These are phyloP conservation scores for Drosophila cognata DNA, from an alignment of 2,888 invertebrate species.

Conservation along the genomic window DNA sequence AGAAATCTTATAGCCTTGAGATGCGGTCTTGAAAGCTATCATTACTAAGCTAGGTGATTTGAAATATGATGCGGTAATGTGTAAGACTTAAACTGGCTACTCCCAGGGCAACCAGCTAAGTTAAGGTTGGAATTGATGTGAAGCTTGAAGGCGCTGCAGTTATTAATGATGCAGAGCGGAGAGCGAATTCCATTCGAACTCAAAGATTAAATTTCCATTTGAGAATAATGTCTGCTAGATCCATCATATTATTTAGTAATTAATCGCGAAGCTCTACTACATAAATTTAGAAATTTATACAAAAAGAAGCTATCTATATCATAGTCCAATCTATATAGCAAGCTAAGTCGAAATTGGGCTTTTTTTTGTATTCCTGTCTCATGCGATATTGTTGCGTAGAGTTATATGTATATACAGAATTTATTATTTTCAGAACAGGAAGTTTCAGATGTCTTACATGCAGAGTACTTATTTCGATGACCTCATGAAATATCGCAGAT, in stretches of 20 bases:
- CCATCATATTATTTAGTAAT: background rate
- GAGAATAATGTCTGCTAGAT: background rate
- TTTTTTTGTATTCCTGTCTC: background rate
- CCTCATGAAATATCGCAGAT: too few species aligned
- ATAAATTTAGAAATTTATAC: background rate
- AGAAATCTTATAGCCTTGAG: background rate
- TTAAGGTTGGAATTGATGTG: background rate
- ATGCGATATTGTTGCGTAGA: background rate
- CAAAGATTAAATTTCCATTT: background rate
- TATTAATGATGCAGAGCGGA: background rate
- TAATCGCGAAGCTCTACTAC: background rate
- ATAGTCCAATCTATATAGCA: background rate
- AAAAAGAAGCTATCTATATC: background rate
- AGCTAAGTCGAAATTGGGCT: background rate
- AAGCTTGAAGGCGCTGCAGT: background rate
- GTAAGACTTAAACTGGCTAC: background rate
- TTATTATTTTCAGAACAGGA: background rate
- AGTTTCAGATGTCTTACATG: background rate
- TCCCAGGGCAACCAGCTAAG: background rate
- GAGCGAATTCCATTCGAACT: background rate
- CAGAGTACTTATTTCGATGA: too few species aligned
- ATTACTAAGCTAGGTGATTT: background rate
- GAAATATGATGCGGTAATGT: constrained; percentile 1
- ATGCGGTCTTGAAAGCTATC: background rate
- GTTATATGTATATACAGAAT: background rate